phyloP scores from a whole-genome alignment of 1,140 invertebrate species.

The Drosophila nasuta region DNA sequence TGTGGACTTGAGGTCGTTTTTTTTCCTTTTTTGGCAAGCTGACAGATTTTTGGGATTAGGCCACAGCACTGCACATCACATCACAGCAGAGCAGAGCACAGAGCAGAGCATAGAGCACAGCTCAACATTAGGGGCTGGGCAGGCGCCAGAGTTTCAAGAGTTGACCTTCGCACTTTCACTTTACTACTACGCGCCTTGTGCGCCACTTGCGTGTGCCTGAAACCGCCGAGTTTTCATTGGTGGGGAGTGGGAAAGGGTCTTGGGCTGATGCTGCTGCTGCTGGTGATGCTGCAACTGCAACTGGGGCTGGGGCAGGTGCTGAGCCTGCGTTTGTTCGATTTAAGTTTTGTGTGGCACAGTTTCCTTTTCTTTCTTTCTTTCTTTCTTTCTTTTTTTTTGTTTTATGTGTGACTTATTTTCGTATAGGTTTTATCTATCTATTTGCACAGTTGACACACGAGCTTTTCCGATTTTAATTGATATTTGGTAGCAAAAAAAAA shows the following conservation, averaged over 20 bases:
- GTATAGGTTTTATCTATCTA: neutral
- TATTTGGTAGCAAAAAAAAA: constrained; percentile 28
- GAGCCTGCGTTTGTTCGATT: constrained; percentile 33
- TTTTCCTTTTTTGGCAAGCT: constrained; percentile 23
- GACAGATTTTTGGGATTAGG: constrained; percentile 35
- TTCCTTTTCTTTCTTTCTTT: constrained; percentile 19
- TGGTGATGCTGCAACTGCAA: neutral
- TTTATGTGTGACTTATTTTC: constrained; percentile 1
- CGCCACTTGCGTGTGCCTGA: constrained; percentile 60
- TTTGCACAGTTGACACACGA: constrained; percentile 12
- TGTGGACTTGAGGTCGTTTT: constrained; percentile 9
- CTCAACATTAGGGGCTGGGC: constrained; percentile 60
- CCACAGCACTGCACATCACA: constrained; percentile 35
- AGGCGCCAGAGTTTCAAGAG: constrained; percentile 61
- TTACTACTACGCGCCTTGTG: constrained; percentile 72
- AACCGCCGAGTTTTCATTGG: constrained; percentile 73
- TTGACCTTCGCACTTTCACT: constrained; percentile 83
- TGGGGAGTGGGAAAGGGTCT: constrained; percentile 28
- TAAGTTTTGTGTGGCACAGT: constrained; percentile 47
- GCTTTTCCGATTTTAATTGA: constrained; percentile 20
- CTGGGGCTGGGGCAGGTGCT: constrained; percentile 25
- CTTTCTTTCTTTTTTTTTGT: neutral
- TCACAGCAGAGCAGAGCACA: constrained; percentile 12
- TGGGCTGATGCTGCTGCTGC: constrained; percentile 31
- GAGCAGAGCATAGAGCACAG: constrained; percentile 34